phyloP scores from a whole-genome alignment of 1,140 invertebrate species.

The Bursaphelenchus mucronatus region DNA sequence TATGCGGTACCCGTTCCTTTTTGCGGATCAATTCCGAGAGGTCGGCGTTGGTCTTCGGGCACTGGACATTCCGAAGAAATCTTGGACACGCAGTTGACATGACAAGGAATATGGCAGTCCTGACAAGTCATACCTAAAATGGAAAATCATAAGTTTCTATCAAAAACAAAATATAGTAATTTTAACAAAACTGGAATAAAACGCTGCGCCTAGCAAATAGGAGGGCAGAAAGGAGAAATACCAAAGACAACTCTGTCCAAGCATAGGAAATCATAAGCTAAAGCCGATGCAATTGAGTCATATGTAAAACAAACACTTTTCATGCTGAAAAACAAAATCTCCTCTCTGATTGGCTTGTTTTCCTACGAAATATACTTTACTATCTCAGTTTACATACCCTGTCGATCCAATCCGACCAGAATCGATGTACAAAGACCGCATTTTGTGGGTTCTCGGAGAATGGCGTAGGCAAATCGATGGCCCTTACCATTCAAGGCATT shows the following conservation, averaged over 20 bases:
- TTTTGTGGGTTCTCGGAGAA: conserved; percentile 91
- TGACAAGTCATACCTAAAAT: conserved; percentile 44
- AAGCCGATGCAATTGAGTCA: no score
- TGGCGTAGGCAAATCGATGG: conserved; percentile 84
- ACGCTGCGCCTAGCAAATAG: neutral
- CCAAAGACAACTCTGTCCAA: conserved; percentile 65
- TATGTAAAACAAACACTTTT: no score
- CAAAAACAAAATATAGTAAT: conserved; percentile 65
- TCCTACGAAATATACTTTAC: no score
- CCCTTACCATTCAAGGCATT: conserved; percentile 62
- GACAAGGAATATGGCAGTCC: conserved; percentile 78
- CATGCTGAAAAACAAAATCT: no score
- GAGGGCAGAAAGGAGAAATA: neutral
- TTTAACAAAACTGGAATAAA: conserved; percentile 63
- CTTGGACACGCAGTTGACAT: conserved; percentile 87
- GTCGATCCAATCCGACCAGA: conserved; percentile 83
- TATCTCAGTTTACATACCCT: conserved; percentile 69
- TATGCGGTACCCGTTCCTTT: conserved; percentile 90
- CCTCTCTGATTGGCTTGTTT: no score
- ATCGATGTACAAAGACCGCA: conserved; percentile 95
- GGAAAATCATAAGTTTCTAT: neutral
- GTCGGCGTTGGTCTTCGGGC: conserved; percentile 62
- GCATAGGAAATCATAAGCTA: no score
- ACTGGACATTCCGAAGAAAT: conserved; percentile 75
- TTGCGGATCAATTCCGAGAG: conserved; percentile 82